Evolutionary conservation across 2,888 invertebrate genomes (phyloP).

Genomic region (Strigamia maritima): DNA sequence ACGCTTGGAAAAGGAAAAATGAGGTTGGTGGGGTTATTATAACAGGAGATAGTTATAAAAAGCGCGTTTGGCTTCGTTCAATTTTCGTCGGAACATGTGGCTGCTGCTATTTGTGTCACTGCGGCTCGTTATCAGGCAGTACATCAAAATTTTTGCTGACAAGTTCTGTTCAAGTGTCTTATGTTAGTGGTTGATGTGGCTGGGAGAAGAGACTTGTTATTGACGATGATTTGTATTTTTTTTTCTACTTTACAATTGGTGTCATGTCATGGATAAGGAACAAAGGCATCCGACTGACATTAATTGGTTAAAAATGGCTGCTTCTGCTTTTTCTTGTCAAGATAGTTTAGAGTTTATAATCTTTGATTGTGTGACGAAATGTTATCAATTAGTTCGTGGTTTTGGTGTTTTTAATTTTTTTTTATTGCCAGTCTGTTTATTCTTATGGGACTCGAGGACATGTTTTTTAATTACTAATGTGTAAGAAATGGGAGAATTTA

Average conservation of each 20-base stretch:
- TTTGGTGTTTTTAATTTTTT: no score
- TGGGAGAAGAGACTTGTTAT: neutral
- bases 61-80: neutral
- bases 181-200: neutral
- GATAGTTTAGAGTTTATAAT: neutral
- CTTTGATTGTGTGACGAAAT: neutral
- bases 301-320: neutral
- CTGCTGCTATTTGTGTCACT: neutral
- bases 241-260: neutral
- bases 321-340: neutral
- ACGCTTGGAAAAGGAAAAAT: neutral
- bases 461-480: no score
- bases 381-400: no score
- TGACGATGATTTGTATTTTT: neutral
- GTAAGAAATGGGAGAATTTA: neutral
- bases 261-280: neutral
- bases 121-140: neutral
- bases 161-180: neutral
- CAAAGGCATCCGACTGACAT: neutral
- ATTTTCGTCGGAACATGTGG: neutral
- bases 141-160: conserved; percentile 7
- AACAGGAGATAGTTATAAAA: neutral
- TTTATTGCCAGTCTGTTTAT: no score
- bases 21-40: conserved; percentile 15
- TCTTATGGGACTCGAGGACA: no score